Percentiles rank a stretch among this genome's conserved stretches.
Conservation (phyloP, 2,888 invertebrate genomes). For the Tipula vernalis region DNA sequence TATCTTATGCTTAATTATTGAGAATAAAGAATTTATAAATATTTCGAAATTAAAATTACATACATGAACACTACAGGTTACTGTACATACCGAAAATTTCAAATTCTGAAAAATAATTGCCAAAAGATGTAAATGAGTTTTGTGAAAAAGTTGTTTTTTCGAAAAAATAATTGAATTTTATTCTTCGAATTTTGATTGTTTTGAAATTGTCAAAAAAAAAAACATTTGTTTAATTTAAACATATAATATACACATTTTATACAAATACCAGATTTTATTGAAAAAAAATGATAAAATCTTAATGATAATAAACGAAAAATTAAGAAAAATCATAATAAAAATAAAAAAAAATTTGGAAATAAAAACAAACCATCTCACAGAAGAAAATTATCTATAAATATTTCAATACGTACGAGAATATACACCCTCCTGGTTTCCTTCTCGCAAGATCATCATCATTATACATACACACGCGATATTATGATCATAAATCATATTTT, state of each 20-base stretch:
- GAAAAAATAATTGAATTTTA: too few relatives aligned
- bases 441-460: background rate
- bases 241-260: background rate
- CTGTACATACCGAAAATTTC: too few relatives aligned
- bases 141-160: too few relatives aligned
- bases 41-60: too few relatives aligned
- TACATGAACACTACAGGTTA: too few relatives aligned
- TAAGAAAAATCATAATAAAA: background rate
- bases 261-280: background rate
- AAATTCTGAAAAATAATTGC: too few relatives aligned
- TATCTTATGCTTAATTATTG: too few relatives aligned
- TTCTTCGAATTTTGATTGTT: too few relatives aligned
- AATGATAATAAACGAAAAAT: background rate
- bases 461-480: background rate
- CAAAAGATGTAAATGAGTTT: too few relatives aligned
- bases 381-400: background rate
- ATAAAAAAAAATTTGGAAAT: background rate
- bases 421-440: background rate
- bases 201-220: background rate
- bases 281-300: background rate
- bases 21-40: too few relatives aligned
- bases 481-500: conserved; percentile 4
- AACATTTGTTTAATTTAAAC: background rate
- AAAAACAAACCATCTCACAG: background rate
- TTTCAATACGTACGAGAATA: background rate